These are phyloP conservation scores for Amphipyra tragopoginis DNA, from an alignment of 2,888 invertebrate species.

Conservation along the genomic window DNA sequence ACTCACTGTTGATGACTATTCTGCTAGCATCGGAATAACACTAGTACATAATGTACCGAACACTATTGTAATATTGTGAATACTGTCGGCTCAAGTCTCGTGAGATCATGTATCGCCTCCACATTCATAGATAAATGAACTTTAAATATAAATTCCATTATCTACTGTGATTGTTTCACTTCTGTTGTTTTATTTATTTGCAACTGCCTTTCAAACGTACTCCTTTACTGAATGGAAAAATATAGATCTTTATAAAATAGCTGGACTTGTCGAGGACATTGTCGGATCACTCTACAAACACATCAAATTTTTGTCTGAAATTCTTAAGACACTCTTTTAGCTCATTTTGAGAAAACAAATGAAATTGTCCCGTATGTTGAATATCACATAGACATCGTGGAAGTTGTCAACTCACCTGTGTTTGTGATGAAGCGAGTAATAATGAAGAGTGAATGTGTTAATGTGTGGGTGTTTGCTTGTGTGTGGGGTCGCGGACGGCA, in stretches of 20 bases:
- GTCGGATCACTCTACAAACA: no score
- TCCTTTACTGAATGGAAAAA: neutral
- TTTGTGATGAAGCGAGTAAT: no score
- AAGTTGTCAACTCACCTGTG: no score
- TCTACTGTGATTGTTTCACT: slow-evolving; percentile 76
- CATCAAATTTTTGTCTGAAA: no score
- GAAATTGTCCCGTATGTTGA: no score
- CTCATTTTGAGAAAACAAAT: no score
- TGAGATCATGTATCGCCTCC: slow-evolving; percentile 31
- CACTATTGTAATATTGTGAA: neutral
- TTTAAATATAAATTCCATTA: slow-evolving; percentile 73
- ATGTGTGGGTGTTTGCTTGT: neutral
- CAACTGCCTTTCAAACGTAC: neutral
- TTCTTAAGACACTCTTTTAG: no score
- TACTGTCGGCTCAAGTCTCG: neutral
- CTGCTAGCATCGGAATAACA: neutral
- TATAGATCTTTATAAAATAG: neutral
- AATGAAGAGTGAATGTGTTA: no score
- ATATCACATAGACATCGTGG: no score
- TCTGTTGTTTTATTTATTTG: slow-evolving; percentile 65
- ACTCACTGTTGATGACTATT: neutral
- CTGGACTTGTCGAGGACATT: neutral
- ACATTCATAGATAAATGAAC: slow-evolving; percentile 50
- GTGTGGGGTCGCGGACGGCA: neutral
- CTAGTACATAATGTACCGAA: neutral